Base-by-base conservation (phyloP, 2,113 vertebrate genomes). In the Ictidomys tridecemlineatus region DNA sequence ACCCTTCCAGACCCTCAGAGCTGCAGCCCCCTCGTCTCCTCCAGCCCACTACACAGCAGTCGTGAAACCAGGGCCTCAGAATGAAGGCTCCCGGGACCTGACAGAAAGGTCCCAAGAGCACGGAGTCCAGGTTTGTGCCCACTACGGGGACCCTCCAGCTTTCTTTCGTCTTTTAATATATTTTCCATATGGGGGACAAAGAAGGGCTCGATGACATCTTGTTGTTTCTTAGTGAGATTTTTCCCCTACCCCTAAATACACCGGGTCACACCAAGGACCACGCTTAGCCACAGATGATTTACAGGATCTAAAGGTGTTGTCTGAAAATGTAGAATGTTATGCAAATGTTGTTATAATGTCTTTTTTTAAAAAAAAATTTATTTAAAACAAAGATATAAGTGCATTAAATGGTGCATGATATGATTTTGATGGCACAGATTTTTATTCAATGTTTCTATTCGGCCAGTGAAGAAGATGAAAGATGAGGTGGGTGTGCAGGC, bases 381-480 rank as follows among this genome's bases (percentile, higher is more conserved):
- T 28, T 90, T 85, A 89, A 92, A 95, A 89, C 56, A 84, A 89
- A 96, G 48, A 58, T 13, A 4, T 58, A 70, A 77, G 37, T 39
- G 11, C 65, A 76, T 56, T 39, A 92, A 91, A 79, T 72, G 48
- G 53, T 69, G 72, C 24, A n/a, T n/a, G 14, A 58, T 76, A 12
- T 42, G 85, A 90, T 72, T 95, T 42, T 42, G 39, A 42, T 42
- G 39, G 39, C 39, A 42, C 39, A 42, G 45, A 45, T 45, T 45
- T 45, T 87, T 93, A 63, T 51, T 69, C 65, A 89, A 48, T 56
- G 56, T 73, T 89, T 78, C 94, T 83, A 56, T 70, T 85, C 94
- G 93, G 73, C 69, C 56, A 17, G 32, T 18, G n/a, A 39, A 82
- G 58, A 94, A 32, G 39, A 14, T 6, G 58, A 58, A 78, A 58